Percentiles rank a stretch among this genome's conserved stretches.
These are phyloP conservation scores for Pachyramphus minor DNA, from an alignment of 2,113 vertebrate species.

Conservation along the genomic window DNA sequence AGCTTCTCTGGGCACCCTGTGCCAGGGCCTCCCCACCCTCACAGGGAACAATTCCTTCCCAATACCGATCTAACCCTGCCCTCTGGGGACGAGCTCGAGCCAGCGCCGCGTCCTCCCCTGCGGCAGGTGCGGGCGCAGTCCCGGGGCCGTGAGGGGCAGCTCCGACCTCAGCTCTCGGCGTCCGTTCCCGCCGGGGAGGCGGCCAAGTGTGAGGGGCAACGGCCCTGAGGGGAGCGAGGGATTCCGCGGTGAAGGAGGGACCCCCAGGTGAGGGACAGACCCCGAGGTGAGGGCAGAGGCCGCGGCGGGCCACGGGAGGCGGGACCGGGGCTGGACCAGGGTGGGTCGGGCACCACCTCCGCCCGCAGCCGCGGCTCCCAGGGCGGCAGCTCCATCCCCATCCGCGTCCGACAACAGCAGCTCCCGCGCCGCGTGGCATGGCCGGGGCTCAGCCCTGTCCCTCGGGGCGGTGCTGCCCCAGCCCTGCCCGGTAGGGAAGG, in stretches of 20 bases:
- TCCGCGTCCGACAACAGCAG: not conserved
- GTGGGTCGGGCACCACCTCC: not conserved
- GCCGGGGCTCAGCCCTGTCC: not conserved
- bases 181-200: not conserved
- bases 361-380: not conserved
- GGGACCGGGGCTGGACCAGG: not conserved
- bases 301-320: slow-evolving; percentile 9
- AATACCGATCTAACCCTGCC: accelerated
- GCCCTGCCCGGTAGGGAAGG: slow-evolving; percentile 25
- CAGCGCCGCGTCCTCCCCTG: not conserved
- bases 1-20: not conserved
- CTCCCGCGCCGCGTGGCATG: not conserved
- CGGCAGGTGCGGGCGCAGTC: not conserved
- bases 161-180: not conserved
- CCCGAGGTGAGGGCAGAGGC: not conserved
- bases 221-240: not conserved
- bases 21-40: accelerated
- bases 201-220: not conserved
- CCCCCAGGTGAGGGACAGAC: not conserved
- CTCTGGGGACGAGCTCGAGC: not conserved
- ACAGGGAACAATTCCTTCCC: not conserved
- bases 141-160: accelerated
- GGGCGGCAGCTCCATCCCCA: not conserved
- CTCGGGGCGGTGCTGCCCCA: slow-evolving; percentile 26
- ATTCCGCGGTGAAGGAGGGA: too few relatives aligned